A percentile compares a stretch with the other conserved stretches of the same genome.
Conservation (phyloP, 2,888 invertebrate genomes). For the Holacanthella duospinosa region DNA sequence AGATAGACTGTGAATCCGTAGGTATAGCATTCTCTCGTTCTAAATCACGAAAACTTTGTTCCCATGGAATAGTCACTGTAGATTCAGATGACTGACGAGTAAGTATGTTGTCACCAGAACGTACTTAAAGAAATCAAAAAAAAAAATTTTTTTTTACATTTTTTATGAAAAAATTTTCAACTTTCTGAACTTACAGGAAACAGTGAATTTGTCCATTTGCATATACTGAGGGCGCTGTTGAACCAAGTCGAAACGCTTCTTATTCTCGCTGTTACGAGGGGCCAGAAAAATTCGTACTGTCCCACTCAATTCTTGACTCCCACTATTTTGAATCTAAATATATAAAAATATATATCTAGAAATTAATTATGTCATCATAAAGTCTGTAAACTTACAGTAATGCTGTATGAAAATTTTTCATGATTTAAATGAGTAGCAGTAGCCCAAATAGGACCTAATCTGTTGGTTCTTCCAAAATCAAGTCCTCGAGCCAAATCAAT, state of each 20-base stretch:
- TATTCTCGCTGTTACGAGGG: constrained; percentile 55
- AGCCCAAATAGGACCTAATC: constrained; percentile 34
- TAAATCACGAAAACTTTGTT: constrained; percentile 58
- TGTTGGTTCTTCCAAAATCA: constrained; percentile 50
- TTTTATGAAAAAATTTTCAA: not conserved
- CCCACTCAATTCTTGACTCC: constrained; percentile 46
- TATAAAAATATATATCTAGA: not conserved
- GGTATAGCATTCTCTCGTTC: constrained; percentile 7
- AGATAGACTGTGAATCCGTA: constrained; percentile 25
- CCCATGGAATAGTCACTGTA: constrained; percentile 71
- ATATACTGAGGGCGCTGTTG: constrained; percentile 57
- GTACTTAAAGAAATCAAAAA: constrained; percentile 46
- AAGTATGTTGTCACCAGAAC: constrained; percentile 49
- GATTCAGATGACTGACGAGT: constrained; percentile 58
- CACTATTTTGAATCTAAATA: constrained; percentile 37
- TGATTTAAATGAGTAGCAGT: constrained; percentile 38
- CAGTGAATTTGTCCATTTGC: constrained; percentile 61
- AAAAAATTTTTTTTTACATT: not conserved
- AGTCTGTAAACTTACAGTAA: constrained; percentile 35
- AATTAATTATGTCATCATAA: too few relatives aligned
- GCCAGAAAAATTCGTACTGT: constrained; percentile 61
- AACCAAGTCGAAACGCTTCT: constrained; percentile 51
- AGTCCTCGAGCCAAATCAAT: constrained; percentile 67
- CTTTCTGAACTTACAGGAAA: constrained; percentile 48
- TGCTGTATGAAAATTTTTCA: constrained; percentile 37